A percentile compares a stretch with the other conserved stretches of the same genome.
phyloP scores from a whole-genome alignment of 1,140 invertebrate genomes.

The Arctopsyche grandis region DNA sequence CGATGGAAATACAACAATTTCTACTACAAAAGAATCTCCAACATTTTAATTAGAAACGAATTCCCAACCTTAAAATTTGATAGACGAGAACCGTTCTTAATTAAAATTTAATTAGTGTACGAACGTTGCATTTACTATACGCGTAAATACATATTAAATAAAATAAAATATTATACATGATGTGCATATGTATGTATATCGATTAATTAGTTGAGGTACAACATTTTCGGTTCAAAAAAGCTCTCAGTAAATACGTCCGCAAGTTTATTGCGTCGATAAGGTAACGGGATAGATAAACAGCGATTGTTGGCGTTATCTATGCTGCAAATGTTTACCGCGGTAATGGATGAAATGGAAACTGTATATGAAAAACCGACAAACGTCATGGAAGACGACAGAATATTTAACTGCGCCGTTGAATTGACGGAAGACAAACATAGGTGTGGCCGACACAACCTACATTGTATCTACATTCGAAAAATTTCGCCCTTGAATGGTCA shows the following conservation, averaged over 20 bases:
- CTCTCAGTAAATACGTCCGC: not conserved
- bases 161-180: too few relatives aligned
- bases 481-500: not conserved
- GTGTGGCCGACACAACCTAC: not conserved
- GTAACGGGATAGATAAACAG: constrained; percentile 8
- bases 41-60: constrained; percentile 2
- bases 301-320: not conserved
- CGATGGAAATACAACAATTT: not conserved
- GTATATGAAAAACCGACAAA: not conserved
- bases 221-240: not conserved
- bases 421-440: not conserved
- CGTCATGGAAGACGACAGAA: constrained; percentile 10
- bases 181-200: too few relatives aligned
- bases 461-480: not conserved
- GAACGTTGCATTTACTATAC: not conserved
- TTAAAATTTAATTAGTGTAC: too few relatives aligned
- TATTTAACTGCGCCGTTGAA: constrained; percentile 10
- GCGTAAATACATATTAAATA: not conserved
- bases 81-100: too few relatives aligned
- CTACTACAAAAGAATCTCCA: not conserved
- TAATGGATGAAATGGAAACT: constrained; percentile 31
- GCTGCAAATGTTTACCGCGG: constrained; percentile 12
- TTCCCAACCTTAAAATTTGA: not conserved
- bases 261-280: constrained; percentile 14
- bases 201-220: not conserved